Evolutionary conservation across 2,113 vertebrate species (phyloP).

Genomic region (Talpa occidentalis): DNA sequence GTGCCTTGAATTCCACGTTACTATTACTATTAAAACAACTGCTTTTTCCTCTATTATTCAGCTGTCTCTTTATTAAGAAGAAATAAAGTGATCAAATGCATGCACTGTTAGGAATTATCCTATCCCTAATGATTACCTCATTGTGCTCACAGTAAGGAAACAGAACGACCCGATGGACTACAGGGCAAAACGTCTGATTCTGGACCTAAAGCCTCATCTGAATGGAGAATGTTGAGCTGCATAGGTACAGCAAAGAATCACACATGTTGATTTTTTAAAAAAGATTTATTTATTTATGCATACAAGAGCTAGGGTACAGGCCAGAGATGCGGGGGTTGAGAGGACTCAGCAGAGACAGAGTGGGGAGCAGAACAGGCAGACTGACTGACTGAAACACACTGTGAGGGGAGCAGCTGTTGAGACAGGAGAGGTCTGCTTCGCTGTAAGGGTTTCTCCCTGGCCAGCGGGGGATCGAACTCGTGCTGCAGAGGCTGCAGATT

Average conservation of each 20-base stretch:
- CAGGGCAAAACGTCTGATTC: not conserved
- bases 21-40: not conserved
- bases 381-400: too few species aligned
- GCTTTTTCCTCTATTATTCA: not conserved
- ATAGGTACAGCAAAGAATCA: not conserved
- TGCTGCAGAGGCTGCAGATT: too few species aligned
- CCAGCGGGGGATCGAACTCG: too few species aligned
- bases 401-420: too few species aligned
- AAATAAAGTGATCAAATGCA: not conserved
- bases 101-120: not conserved
- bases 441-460: too few species aligned
- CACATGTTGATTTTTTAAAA: not conserved
- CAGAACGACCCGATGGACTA: not conserved
- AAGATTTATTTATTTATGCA: too few species aligned
- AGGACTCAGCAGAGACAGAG: too few species aligned
- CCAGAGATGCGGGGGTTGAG: too few species aligned
- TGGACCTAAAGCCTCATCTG: not conserved
- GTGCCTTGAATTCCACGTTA: not conserved
- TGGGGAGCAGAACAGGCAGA: too few species aligned
- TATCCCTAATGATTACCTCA: not conserved
- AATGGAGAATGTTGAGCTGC: not conserved
- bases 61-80: not conserved
- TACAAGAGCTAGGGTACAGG: too few species aligned
- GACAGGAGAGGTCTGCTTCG: too few species aligned
- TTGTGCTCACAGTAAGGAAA: conserved; percentile 40